Evolutionary conservation across 2,113 vertebrate genomes (phyloP).

Genomic region (Taurulus bubalis): DNA sequence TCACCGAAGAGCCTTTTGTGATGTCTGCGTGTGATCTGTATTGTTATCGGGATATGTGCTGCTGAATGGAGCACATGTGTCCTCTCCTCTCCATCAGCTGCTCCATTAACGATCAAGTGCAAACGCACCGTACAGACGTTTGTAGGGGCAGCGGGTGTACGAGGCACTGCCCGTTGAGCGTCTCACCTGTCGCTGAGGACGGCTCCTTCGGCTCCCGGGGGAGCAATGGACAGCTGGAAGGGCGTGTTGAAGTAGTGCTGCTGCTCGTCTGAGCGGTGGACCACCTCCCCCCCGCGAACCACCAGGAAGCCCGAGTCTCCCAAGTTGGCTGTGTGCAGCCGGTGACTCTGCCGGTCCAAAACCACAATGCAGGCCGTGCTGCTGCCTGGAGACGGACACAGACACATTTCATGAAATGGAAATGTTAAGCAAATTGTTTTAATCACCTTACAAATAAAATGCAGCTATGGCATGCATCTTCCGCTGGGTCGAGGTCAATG

Average conservation of each 20-base stretch:
- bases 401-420: background rate
- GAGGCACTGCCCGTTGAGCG: background rate
- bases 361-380: constrained; percentile 95
- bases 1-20: background rate
- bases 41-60: background rate
- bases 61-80: background rate
- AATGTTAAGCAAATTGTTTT: constrained; percentile 12
- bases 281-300: constrained; percentile 94
- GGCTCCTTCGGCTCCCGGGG: constrained; percentile 92
- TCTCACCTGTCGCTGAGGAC: constrained; percentile 87
- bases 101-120: background rate
- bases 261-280: constrained; percentile 97
- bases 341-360: constrained; percentile 94
- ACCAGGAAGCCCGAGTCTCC: constrained; percentile 98
- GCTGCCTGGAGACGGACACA: constrained; percentile 85
- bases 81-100: background rate
- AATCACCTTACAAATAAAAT: too few relatives aligned
- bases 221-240: constrained; percentile 96
- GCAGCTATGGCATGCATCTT: background rate
- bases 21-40: constrained; percentile 3
- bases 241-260: constrained; percentile 97
- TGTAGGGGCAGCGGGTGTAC: background rate
- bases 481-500: background rate
- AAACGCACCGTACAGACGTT: background rate
- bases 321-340: constrained; percentile 96